Conservation (phyloP, 2,888 invertebrate genomes). For the Sinelater perroti region DNA sequence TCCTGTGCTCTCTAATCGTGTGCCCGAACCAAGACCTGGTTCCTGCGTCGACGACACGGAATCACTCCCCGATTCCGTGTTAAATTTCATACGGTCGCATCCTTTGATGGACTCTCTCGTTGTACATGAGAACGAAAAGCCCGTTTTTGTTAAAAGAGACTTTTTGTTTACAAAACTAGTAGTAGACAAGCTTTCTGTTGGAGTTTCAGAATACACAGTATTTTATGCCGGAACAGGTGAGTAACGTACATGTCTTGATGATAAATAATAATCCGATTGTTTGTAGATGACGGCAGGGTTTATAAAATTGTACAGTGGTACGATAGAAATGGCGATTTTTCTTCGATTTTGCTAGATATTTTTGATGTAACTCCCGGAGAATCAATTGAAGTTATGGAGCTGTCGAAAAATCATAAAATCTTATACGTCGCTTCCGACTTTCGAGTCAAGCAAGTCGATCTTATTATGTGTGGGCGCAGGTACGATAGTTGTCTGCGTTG, state of each 20-base stretch:
- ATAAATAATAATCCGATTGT: too few species aligned
- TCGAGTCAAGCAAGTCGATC: conserved; percentile 86
- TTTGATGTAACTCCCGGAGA: conserved; percentile 92
- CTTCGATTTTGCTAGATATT: conserved; percentile 87
- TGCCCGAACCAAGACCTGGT: conserved; percentile 93
- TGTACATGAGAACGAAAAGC: conserved; percentile 90
- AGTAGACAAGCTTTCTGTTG: conserved; percentile 86
- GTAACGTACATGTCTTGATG: neutral
- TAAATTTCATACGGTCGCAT: conserved; percentile 96
- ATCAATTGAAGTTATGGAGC: conserved; percentile 90
- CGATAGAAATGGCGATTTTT: conserved; percentile 71
- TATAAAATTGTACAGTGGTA: conserved; percentile 95
- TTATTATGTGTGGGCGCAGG: conserved; percentile 88
- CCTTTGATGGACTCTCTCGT: conserved; percentile 98
- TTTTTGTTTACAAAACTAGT: conserved; percentile 90
- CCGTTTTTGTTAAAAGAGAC: conserved; percentile 92
- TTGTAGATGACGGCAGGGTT: conserved; percentile 84
- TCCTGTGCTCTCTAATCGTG: conserved; percentile 88
- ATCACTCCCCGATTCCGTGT: conserved; percentile 87
- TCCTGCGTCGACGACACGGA: conserved; percentile 95
- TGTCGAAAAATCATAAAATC: conserved; percentile 87
- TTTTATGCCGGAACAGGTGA: conserved; percentile 91
- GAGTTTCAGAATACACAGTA: conserved; percentile 81
- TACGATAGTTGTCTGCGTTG: conserved; percentile 94
- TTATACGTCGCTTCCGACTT: conserved; percentile 90